Percentiles rank a stretch among this genome's conserved stretches.
Evolutionary conservation across 2,113 vertebrate species (phyloP).

Genomic region (Entosphenus tridentatus): DNA sequence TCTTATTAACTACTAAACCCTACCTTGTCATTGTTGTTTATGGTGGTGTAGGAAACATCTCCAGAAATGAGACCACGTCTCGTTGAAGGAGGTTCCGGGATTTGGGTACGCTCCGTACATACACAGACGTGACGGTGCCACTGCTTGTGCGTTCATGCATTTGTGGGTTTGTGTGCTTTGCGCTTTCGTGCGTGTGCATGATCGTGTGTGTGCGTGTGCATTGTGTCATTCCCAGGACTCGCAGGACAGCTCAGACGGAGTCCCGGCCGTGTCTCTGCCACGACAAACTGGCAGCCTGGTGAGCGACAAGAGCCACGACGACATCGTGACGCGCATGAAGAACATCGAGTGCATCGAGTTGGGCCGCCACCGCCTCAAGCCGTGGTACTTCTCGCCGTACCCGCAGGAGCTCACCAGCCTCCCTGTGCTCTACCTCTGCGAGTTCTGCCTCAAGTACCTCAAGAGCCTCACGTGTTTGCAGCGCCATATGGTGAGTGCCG

Average conservation of each 20-base stretch:
- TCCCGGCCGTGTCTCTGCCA: conserved; percentile 39
- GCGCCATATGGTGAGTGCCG: conserved; percentile 50
- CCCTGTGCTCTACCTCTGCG: conserved; percentile 78
- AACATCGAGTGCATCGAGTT: conserved; percentile 82
- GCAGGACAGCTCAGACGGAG: conserved; percentile 71
- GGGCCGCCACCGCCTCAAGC: conserved; percentile 64
- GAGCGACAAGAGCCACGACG: conserved; percentile 75
- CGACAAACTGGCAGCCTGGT: conserved; percentile 80
- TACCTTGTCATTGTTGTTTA: too few species aligned
- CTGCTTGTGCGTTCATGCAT: neutral
- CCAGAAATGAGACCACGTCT: too few species aligned
- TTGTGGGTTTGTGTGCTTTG: neutral
- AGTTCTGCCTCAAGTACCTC: conserved; percentile 84
- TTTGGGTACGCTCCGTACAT: too few species aligned
- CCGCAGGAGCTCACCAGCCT: conserved; percentile 62
- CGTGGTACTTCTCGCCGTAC: conserved; percentile 86
- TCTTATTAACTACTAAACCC: too few species aligned
- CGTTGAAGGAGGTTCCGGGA: too few species aligned
- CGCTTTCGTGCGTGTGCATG: neutral
- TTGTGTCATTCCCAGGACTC: conserved; percentile 33
- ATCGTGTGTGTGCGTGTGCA: neutral
- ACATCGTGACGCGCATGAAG: conserved; percentile 81
- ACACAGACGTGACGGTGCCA: too few species aligned
- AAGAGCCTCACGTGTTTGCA: conserved; percentile 85
- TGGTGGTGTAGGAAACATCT: too few species aligned